phyloP scores from a whole-genome alignment of 2,797 vertebrate species.

The Petrocephalus sullivani region DNA sequence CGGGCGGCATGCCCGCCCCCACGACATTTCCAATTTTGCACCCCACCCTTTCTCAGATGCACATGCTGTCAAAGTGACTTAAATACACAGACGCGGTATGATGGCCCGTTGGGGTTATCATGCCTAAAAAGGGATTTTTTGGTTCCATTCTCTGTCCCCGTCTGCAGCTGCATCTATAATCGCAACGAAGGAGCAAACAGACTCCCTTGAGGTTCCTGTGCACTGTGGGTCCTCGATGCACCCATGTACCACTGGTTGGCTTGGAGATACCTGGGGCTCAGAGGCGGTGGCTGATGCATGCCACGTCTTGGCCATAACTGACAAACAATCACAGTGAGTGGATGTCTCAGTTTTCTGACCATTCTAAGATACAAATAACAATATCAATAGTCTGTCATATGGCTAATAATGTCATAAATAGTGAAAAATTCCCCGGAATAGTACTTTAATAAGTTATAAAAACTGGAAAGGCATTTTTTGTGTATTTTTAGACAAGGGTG shows the following conservation, averaged over 20 bases:
- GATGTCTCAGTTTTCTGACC: slow-evolving; percentile 95
- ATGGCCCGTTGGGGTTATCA: slow-evolving; percentile 47
- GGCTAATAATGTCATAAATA: background rate
- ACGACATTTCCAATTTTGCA: background rate
- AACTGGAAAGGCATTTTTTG: slow-evolving; percentile 53
- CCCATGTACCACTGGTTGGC: slow-evolving; percentile 98
- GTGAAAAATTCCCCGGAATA: slow-evolving; percentile 43
- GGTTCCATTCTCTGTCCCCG: slow-evolving; percentile 36
- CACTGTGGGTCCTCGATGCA: slow-evolving; percentile 86
- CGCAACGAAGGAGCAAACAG: slow-evolving; percentile 67
- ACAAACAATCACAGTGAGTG: slow-evolving; percentile 99
- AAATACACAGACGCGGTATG: background rate
- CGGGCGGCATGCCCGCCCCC: background rate
- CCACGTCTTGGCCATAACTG: slow-evolving; percentile 92
- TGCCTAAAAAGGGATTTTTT: slow-evolving; percentile 38
- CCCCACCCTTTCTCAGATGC: slow-evolving; percentile 24
- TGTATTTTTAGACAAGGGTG: background rate
- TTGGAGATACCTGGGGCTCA: slow-evolving; percentile 92
- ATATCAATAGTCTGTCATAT: slow-evolving; percentile 62
- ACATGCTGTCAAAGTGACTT: slow-evolving; percentile 38
- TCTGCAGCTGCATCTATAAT: slow-evolving; percentile 91
- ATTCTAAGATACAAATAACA: slow-evolving; percentile 99
- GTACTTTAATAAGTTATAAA: slow-evolving; percentile 96
- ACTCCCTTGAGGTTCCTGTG: slow-evolving; percentile 77
- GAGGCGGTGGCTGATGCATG: slow-evolving; percentile 91